These are phyloP conservation scores for Chironomus riparius DNA, from an alignment of 2,888 invertebrate species.

Conservation along the genomic window DNA sequence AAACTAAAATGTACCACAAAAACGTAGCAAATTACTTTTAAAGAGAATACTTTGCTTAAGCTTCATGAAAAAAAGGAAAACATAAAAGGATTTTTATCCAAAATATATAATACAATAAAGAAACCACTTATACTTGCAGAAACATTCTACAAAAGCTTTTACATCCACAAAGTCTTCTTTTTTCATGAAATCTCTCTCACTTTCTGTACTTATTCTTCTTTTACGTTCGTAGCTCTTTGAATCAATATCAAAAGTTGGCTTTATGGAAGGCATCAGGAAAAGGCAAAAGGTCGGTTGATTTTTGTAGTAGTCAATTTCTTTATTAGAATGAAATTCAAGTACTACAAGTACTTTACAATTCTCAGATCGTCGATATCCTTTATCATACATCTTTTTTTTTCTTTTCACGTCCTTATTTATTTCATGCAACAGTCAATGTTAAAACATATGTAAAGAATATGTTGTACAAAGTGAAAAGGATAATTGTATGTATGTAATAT, in stretches of 20 bases:
- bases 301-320: not conserved
- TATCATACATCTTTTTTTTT: not conserved
- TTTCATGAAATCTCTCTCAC: too few relatives aligned
- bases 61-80: not conserved
- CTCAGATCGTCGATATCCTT: not conserved
- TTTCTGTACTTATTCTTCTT: not conserved
- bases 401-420: not conserved
- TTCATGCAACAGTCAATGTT: too few relatives aligned
- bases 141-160: not conserved
- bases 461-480: not conserved
- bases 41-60: not conserved
- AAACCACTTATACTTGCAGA: conserved; percentile 22
- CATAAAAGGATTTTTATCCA: conserved; percentile 16
- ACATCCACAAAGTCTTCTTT: too few relatives aligned
- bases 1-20: not conserved
- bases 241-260: conserved; percentile 9
- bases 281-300: conserved; percentile 10
- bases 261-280: not conserved
- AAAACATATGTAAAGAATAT: not conserved
- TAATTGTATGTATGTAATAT: not conserved
- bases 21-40: not conserved
- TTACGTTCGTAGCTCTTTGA: not conserved
- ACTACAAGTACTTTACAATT: conserved; percentile 13
- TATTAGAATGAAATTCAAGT: not conserved
- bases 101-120: conserved; percentile 22